These are phyloP conservation scores for Contarinia nasturtii DNA, from an alignment of 1,140 invertebrate genomes.

Conservation along the genomic window DNA sequence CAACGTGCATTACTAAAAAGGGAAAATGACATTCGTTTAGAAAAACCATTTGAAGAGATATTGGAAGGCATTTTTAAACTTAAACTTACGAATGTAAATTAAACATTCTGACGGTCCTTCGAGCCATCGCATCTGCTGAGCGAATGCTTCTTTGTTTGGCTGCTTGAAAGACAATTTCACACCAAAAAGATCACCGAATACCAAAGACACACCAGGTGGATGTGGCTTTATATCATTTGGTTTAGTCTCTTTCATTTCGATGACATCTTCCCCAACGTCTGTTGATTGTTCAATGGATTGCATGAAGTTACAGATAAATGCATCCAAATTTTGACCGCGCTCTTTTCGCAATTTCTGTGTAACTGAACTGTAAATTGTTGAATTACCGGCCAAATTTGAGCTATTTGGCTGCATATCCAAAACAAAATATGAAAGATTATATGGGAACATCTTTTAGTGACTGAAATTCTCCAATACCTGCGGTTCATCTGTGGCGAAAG, in stretches of 20 bases:
- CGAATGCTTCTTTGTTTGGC: not conserved
- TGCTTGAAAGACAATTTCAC: not conserved
- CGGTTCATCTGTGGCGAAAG: conserved; percentile 1
- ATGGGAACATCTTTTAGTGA: not conserved
- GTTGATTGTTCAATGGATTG: conserved; percentile 3
- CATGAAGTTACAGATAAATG: conserved; percentile 1
- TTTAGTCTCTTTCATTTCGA: not conserved
- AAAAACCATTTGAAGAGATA: not conserved
- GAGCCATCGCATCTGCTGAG: not conserved
- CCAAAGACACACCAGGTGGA: not conserved
- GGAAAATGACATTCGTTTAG: not conserved
- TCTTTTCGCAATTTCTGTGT: conserved; percentile 4
- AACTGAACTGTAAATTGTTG: conserved; percentile 1
- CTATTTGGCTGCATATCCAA: not conserved
- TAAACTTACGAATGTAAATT: conserved; percentile 1
- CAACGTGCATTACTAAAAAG: not conserved
- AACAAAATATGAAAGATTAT: not conserved
- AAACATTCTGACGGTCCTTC: conserved; percentile 2
- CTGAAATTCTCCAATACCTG: not conserved
- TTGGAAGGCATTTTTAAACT: not conserved
- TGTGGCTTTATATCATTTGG: not conserved
- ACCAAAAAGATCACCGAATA: conserved; percentile 3
- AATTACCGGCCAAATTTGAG: not conserved
- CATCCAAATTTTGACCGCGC: conserved; percentile 5
- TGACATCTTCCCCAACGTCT: conserved; percentile 4